phyloP scores from a whole-genome alignment of 2,888 invertebrate species.

The Cheilosia vulpina region DNA sequence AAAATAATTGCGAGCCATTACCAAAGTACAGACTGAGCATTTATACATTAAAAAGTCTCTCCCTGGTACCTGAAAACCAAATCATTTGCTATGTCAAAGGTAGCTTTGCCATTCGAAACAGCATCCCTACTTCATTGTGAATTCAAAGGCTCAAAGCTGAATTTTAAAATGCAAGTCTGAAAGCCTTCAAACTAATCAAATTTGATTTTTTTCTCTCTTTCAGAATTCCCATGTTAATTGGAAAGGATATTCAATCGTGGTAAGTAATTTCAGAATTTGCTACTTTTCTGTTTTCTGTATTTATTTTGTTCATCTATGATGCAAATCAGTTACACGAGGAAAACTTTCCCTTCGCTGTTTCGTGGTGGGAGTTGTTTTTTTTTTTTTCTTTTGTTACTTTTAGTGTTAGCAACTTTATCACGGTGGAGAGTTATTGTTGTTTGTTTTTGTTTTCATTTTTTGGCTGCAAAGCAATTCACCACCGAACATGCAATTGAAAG shows the following conservation, averaged over 20 bases:
- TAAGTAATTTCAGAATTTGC: constrained; percentile 17
- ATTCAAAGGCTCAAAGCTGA: too few species aligned
- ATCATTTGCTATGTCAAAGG: too few species aligned
- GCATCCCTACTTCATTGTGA: too few species aligned
- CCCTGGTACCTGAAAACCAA: too few species aligned
- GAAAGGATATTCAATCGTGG: constrained; percentile 50
- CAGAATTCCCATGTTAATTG: constrained; percentile 27
- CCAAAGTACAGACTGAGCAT: too few species aligned
- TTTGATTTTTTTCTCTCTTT: background rate
- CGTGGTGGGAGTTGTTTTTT: background rate
- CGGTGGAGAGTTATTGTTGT: constrained; percentile 6
- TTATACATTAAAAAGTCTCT: too few species aligned
- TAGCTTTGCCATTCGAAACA: too few species aligned
- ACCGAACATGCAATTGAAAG: constrained; percentile 69
- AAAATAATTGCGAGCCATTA: too few species aligned
- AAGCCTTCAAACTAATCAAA: constrained; percentile 31
- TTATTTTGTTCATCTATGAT: constrained; percentile 5
- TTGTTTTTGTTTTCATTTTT: background rate
- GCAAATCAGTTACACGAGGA: constrained; percentile 22
- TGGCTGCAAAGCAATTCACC: constrained; percentile 43
- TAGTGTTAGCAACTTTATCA: constrained; percentile 38
- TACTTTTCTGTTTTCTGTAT: background rate
- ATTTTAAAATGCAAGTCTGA: constrained; percentile 10
- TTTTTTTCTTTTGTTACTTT: background rate
- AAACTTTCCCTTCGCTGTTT: constrained; percentile 1